These are phyloP conservation scores for Cladorhizidae sp. DNA, from an alignment of 37 sponge, comb jelly and placozoan genomes.

Conservation along the genomic window DNA sequence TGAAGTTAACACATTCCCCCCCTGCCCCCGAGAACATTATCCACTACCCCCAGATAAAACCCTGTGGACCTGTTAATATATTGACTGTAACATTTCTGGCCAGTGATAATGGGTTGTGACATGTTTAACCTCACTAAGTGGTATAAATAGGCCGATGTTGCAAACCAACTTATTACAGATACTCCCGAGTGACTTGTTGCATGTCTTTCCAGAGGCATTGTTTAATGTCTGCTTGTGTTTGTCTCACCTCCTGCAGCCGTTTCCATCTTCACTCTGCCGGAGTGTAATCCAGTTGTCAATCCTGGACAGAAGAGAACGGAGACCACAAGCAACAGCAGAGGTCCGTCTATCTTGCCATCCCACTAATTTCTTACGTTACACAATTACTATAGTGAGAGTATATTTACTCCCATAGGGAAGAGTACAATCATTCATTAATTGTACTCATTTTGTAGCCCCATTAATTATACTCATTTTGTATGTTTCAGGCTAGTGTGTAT, in stretches of 20 bases:
- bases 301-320: constrained; percentile 69
- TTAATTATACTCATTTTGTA: no score
- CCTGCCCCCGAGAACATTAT: no score
- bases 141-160: background rate
- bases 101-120: background rate
- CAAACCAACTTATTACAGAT: background rate
- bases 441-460: no score
- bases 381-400: no score
- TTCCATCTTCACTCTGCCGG: constrained; percentile 86
- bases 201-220: background rate
- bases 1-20: no score
- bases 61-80: background rate
- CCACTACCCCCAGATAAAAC: no score
- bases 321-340: constrained; percentile 25
- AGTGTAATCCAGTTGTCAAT: constrained; percentile 58
- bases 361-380: no score
- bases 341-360: constrained; percentile 2
- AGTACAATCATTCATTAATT: no score
- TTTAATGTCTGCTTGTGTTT: background rate
- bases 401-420: no score
- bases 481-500: no score
- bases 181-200: background rate
- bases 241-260: constrained; percentile 38
- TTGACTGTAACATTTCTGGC: background rate
- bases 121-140: background rate